Evolutionary conservation across 1,140 invertebrate species (phyloP).

Genomic region (Nephila pilipes): DNA sequence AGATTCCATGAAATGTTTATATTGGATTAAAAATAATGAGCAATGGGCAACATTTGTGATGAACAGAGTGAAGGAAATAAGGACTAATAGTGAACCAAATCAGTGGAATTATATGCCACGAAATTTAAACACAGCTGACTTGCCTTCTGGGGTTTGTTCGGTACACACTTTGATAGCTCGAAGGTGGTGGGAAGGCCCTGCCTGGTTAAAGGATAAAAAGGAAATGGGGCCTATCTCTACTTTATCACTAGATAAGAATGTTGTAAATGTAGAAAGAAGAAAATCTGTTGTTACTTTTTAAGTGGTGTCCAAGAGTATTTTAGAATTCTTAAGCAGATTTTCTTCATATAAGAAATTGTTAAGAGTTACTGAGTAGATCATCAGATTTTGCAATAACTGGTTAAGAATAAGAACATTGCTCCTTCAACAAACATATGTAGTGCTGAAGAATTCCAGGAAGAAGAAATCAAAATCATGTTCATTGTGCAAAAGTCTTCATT

Average conservation of each 20-base stretch:
- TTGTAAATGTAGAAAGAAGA: slow-evolving; percentile 38
- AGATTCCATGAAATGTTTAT: too few relatives aligned
- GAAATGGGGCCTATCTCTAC: slow-evolving; percentile 45
- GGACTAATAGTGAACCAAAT: too few relatives aligned
- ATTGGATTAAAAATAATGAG: too few relatives aligned
- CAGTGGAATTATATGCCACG: too few relatives aligned
- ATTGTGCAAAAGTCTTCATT: slow-evolving; percentile 20
- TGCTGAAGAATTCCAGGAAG: slow-evolving; percentile 3
- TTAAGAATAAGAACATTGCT: not conserved
- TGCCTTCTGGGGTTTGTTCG: not conserved
- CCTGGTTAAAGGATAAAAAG: not conserved
- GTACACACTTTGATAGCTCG: too few relatives aligned
- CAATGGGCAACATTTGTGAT: too few relatives aligned
- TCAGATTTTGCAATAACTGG: not conserved
- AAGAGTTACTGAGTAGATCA: slow-evolving; percentile 30
- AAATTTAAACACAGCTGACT: slow-evolving; percentile 26
- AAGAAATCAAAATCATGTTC: slow-evolving; percentile 6
- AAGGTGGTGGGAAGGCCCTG: slow-evolving; percentile 48
- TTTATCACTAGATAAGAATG: slow-evolving; percentile 18
- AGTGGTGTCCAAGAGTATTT: not conserved
- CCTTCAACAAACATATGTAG: not conserved
- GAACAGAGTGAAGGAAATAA: too few relatives aligned
- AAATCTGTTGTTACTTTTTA: slow-evolving; percentile 28
- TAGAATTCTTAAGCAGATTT: not conserved
- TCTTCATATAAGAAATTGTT: not conserved